phyloP scores from a whole-genome alignment of 2,797 vertebrate species.

The Ataeniobius toweri region DNA sequence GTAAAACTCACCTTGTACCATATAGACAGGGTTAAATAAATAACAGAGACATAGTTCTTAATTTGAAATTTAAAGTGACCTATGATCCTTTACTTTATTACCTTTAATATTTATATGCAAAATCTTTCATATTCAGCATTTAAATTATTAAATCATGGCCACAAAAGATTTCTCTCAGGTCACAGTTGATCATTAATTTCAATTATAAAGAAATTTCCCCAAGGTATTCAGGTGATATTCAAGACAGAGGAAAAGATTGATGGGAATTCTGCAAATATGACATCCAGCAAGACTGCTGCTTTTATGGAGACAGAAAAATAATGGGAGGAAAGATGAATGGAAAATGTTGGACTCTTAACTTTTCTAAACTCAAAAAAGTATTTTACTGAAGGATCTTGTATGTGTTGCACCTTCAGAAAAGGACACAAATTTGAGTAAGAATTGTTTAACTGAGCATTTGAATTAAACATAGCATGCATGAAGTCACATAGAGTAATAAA shows the following conservation, averaged over 20 bases:
- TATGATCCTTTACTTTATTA: not conserved
- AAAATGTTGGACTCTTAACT: no score
- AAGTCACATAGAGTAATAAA: not conserved
- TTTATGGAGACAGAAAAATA: not conserved
- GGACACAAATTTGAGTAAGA: not conserved
- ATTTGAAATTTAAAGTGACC: not conserved
- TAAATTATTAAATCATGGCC: not conserved
- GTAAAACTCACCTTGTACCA: not conserved
- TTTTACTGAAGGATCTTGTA: not conserved
- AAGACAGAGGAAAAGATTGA: not conserved
- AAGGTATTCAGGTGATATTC: not conserved
- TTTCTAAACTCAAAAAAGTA: no score
- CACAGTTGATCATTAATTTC: constrained; percentile 1
- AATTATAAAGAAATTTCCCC: not conserved
- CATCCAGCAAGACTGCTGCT: not conserved
- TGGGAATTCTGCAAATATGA: not conserved
- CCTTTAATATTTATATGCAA: not conserved
- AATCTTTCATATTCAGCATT: not conserved
- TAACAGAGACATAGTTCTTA: not conserved
- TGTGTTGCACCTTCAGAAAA: not conserved
- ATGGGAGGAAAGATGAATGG: not conserved
- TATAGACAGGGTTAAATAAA: not conserved
- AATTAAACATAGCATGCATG: not conserved
- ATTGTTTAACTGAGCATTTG: not conserved
- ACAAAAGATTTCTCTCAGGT: not conserved